phyloP scores from a whole-genome alignment of 1,140 invertebrate species.

The Drosophila athabasca region DNA sequence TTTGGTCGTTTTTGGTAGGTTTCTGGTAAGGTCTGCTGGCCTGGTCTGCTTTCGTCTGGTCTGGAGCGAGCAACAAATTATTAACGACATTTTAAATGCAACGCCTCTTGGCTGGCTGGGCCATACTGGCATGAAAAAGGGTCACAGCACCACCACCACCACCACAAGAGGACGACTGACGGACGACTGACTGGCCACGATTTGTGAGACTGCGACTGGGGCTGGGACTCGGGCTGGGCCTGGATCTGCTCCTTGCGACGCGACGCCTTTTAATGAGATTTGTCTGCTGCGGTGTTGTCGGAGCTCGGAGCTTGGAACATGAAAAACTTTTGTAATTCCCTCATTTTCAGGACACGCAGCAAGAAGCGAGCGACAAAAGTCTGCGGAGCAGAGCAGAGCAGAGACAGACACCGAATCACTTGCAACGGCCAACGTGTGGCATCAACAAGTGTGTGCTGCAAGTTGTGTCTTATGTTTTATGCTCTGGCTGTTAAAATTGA shows the following conservation, averaged over 20 bases:
- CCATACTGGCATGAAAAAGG: constrained; percentile 37
- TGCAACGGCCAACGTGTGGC: constrained; percentile 56
- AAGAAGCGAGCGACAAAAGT: constrained; percentile 47
- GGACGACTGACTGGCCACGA: constrained; percentile 31
- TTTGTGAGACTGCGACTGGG: constrained; percentile 45
- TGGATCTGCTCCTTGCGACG: constrained; percentile 36
- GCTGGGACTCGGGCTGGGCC: constrained; percentile 4
- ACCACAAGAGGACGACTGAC: constrained; percentile 23
- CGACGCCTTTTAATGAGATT: constrained; percentile 82
- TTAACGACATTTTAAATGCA: constrained; percentile 82
- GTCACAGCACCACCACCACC: constrained; percentile 29
- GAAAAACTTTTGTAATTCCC: constrained; percentile 75
- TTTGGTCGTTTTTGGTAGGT: neutral
- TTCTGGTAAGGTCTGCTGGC: constrained; percentile 4
- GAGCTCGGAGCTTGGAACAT: constrained; percentile 31
- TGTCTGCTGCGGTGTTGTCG: constrained; percentile 53
- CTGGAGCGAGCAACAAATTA: constrained; percentile 72
- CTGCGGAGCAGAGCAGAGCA: constrained; percentile 10
- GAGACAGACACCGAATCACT: constrained; percentile 32
- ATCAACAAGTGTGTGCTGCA: constrained; percentile 62
- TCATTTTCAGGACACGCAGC: constrained; percentile 72
- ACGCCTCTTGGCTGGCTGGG: constrained; percentile 54
- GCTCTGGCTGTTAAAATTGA: constrained; percentile 77
- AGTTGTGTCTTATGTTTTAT: constrained; percentile 71
- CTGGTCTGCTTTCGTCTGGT: constrained; percentile 16